These are phyloP conservation scores for Pantherophis alleghaniensis DNA, from an alignment of 2,797 vertebrate species.

Conservation along the genomic window DNA sequence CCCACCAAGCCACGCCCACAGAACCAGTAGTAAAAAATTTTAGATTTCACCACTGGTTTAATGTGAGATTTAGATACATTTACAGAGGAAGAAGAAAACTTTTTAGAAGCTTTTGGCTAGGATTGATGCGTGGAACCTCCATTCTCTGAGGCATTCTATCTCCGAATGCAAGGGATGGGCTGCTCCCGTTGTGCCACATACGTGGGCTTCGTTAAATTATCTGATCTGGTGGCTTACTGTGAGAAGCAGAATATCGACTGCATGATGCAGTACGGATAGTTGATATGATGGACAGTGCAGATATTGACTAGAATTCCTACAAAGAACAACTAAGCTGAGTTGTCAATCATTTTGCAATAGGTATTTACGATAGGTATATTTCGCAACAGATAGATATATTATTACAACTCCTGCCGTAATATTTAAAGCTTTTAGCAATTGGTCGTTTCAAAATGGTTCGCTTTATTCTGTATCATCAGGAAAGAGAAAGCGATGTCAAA, in stretches of 20 bases:
- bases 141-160: background rate
- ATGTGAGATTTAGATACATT: background rate
- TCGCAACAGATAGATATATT: background rate
- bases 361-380: background rate
- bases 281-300: background rate
- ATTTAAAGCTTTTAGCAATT: background rate
- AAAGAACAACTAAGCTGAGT: background rate
- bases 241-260: background rate
- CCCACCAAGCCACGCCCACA: too few species aligned
- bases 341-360: background rate
- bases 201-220: background rate
- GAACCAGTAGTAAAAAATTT: too few species aligned
- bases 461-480: background rate
- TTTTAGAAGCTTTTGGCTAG: background rate
- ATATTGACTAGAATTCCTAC: background rate
- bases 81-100: background rate
- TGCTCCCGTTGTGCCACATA: background rate
- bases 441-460: background rate
- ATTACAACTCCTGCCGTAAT: background rate
- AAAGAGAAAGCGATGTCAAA: background rate
- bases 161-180: background rate
- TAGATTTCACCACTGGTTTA: background rate
- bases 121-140: background rate
- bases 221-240: background rate
- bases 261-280: background rate